Conservation (phyloP, 2,113 vertebrate species). For the Clarias gariepinus region DNA sequence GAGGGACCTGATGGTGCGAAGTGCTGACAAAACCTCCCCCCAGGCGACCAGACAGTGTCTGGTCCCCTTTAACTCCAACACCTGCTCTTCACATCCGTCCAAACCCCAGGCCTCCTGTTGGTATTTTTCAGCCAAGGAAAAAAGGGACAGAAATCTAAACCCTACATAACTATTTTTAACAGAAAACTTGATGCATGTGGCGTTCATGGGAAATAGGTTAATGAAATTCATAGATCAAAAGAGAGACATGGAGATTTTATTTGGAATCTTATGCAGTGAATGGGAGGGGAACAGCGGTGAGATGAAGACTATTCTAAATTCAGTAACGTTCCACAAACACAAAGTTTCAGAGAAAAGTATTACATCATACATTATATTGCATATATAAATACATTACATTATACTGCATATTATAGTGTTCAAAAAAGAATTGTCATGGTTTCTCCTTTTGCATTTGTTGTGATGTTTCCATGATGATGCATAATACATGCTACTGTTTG, state of each 20-base stretch:
- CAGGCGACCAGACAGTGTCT: slow-evolving; percentile 17
- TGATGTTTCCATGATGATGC: not conserved
- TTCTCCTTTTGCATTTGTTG: not conserved
- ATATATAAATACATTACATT: not conserved
- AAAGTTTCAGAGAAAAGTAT: not conserved
- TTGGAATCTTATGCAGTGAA: slow-evolving; percentile 19
- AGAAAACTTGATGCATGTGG: not conserved
- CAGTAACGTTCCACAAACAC: slow-evolving; percentile 34
- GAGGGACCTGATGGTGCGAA: slow-evolving; percentile 21
- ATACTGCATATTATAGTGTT: not conserved
- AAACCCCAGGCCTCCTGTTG: not conserved
- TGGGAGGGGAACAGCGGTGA: slow-evolving; percentile 6
- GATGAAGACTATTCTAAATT: slow-evolving; percentile 31
- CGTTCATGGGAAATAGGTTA: slow-evolving; percentile 26
- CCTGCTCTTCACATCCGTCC: slow-evolving; percentile 31
- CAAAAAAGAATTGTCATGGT: not conserved
- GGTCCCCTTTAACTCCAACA: slow-evolving; percentile 17
- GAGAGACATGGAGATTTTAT: slow-evolving; percentile 35
- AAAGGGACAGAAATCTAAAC: not conserved
- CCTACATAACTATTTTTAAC: not conserved
- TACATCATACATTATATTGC: not conserved
- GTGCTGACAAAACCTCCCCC: slow-evolving; percentile 2
- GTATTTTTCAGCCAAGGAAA: not conserved
- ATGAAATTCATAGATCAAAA: slow-evolving; percentile 34
- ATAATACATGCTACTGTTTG: not conserved